Evolutionary conservation across 1,140 invertebrate species (phyloP), one percentile per base, ranked within the genome.

Genomic region (Eupeodes corollae): DNA sequence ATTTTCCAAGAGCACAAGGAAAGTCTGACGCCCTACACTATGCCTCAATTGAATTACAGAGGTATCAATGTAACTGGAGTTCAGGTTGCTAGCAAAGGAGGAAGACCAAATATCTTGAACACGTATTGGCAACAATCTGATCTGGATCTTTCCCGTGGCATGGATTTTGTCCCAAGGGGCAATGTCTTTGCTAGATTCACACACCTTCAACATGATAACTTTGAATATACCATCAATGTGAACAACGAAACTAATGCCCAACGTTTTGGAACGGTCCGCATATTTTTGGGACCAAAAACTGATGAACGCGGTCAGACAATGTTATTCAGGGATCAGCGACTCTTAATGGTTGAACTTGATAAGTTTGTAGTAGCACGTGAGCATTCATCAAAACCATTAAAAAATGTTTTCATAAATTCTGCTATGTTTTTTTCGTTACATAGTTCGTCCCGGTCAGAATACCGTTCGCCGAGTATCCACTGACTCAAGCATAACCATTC

Each of bases 71-170:
- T 84, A 13, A 63, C 70, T 0, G 73, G 69, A 1, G 52, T 82
- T 6, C 54, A 73, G 52, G 55, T 83, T 9, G 57, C 72, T 40
- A 63, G 69, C 10, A 56, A 71, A 47, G 60, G 75, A 0, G 71
- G 73, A 1, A 54, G 56, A 19, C 53, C 69, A 26, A 84, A 86
- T 61, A 56, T 59, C 1, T 52, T 86, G 15, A 61, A 60, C 44
- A 86, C 84, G 1, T 80, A 78, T 62, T 88, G 84, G 84, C 79
- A 79, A 68, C 76, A 84, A 63, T 84, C 81, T 43, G 78, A 82
- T 19, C 68, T 88, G 30, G 80, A 88, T 55, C 57, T 89, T 14
- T 79, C 80, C 0, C 74, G 83, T 16, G 86, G 86, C 8, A 73
- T 88, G 48, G 85, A 88, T 60, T 88, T 88, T 56, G 76, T 77